Conservation (phyloP, 1,140 invertebrate genomes). For the Orchestia grillus region DNA sequence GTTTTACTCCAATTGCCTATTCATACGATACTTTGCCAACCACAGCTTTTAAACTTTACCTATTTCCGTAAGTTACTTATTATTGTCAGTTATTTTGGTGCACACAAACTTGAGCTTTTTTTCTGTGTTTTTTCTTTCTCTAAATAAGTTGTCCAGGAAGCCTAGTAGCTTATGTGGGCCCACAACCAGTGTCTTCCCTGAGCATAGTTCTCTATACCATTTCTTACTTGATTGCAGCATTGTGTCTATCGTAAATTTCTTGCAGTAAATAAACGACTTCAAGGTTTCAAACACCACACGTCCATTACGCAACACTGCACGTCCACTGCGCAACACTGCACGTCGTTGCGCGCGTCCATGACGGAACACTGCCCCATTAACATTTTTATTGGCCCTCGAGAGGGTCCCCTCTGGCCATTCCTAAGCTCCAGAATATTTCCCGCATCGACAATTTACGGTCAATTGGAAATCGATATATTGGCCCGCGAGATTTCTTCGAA, state of each 20-base stretch:
- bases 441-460: conserved; percentile 39
- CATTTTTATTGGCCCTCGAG: conserved; percentile 19
- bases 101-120: too few species aligned
- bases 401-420: neutral
- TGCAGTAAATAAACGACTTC: neutral
- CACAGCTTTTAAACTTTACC: too few species aligned
- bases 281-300: neutral
- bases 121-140: too few species aligned
- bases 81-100: too few species aligned
- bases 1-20: too few species aligned
- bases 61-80: too few species aligned
- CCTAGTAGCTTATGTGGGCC: too few species aligned
- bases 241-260: neutral
- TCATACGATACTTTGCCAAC: too few species aligned
- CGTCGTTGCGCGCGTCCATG: neutral
- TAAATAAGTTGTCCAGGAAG: too few species aligned
- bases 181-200: too few species aligned
- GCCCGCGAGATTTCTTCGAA: neutral
- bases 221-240: too few species aligned
- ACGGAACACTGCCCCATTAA: neutral
- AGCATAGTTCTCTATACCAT: too few species aligned
- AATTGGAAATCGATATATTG: conserved; percentile 41
- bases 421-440: conserved; percentile 25
- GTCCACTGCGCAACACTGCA: neutral
- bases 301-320: neutral